Conservation (phyloP, 2,888 invertebrate genomes). For the Lycia hirtaria region DNA sequence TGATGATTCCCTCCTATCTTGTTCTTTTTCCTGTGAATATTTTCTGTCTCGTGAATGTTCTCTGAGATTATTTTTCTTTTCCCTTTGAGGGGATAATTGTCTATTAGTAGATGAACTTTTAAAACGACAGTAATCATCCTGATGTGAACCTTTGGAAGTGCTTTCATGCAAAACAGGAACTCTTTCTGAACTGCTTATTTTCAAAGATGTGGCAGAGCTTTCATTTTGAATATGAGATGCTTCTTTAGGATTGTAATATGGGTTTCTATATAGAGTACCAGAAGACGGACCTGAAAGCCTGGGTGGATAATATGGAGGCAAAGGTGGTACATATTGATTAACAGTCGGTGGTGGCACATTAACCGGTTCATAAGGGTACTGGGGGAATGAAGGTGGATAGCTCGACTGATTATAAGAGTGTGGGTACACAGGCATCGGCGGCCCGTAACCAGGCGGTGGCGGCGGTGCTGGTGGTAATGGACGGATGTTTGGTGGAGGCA, state of each 20-base stretch:
- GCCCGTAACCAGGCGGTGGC: slow-evolving; percentile 20
- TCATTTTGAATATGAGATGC: slow-evolving; percentile 7
- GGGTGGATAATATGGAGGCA: slow-evolving; percentile 20
- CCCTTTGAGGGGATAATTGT: slow-evolving; percentile 2
- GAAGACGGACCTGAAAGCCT: slow-evolving; percentile 2
- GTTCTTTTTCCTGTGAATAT: not conserved
- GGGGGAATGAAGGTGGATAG: slow-evolving; percentile 43
- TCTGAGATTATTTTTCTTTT: not conserved
- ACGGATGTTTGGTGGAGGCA: slow-evolving; percentile 51
- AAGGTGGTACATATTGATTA: slow-evolving; percentile 31
- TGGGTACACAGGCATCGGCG: slow-evolving; percentile 30
- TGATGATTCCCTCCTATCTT: slow-evolving; percentile 11
- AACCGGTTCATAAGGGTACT: slow-evolving; percentile 50
- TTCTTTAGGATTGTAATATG: not conserved
- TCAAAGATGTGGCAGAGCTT: not conserved
- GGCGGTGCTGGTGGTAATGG: slow-evolving; percentile 10
- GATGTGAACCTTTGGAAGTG: slow-evolving; percentile 3
- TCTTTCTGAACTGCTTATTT: slow-evolving; percentile 19
- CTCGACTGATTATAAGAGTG: slow-evolving; percentile 13
- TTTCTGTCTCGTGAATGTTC: not conserved
- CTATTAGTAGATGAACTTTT: not conserved
- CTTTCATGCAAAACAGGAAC: slow-evolving; percentile 1
- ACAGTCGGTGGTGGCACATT: slow-evolving; percentile 38
- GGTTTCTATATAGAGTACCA: not conserved
- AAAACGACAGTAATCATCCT: not conserved